Evolutionary conservation across 2,888 invertebrate species (phyloP), one percentile per base, ranked within the genome.

Genomic region (Opisthograptis luteolata): DNA sequence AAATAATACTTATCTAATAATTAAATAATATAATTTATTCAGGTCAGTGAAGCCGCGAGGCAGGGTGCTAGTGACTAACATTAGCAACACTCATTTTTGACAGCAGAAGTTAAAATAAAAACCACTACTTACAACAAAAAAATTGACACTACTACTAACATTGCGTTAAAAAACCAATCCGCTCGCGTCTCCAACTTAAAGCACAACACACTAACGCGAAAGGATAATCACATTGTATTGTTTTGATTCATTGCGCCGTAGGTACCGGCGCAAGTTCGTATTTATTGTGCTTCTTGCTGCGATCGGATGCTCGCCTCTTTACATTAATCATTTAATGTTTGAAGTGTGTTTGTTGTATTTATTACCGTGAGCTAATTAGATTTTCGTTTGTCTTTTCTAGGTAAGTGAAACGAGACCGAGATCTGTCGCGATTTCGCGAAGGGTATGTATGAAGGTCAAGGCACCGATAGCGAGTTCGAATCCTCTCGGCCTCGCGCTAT

Each of bases 161-260:
- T 2, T 5, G 17, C 2, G 17, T 17, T 15, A 31, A 22, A 42
- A 32, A 15, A 19, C 1, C 4, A 28, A 27, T 13, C 32, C 68
- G 68, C 68, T 63, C 17, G 1, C 44, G 48, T 64, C 52, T 34
- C 7, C 55, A 8, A 24, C 63, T 69, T 60, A 69, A 61, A 37
- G 58, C 27, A 56, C 34, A 64, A 51, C 64, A 66, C 69, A 74
- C 78, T 79, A 80, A 79, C 76, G 75, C 84, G 72, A 72, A 79
- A 73, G 87, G 87, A 88, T 89, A 86, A 89, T 88, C 88, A 81
- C 81, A 84, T 85, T 88, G 87, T 86, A 87, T 87, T 84, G 87
- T 87, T 84, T 85, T 87, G 87, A 89, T 89, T 87, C 87, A 88
- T 88, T 85, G 87, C 86, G 76, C 79, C 82, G 79, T 73, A 30